These are phyloP conservation scores for Manduca sexta DNA, from an alignment of 1,140 invertebrate species.

Conservation along the genomic window DNA sequence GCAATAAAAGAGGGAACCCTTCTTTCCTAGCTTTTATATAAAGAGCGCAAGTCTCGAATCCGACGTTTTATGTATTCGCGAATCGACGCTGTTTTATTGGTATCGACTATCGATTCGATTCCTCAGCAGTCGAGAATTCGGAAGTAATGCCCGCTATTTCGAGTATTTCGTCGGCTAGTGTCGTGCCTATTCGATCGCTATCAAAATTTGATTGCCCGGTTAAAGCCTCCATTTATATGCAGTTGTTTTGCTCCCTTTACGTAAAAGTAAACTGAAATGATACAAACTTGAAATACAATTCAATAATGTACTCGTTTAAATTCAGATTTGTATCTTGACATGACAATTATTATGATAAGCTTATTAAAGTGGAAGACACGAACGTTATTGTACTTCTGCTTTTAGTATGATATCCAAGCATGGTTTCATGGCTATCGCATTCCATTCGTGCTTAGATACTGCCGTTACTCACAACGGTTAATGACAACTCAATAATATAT, in stretches of 20 bases:
- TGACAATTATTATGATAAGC: not conserved
- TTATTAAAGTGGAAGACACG: too few species aligned
- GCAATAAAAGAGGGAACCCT: constrained; percentile 70
- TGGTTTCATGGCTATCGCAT: too few species aligned
- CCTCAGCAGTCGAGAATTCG: constrained; percentile 41
- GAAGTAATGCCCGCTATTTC: constrained; percentile 52
- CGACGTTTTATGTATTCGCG: constrained; percentile 68
- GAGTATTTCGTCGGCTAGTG: constrained; percentile 35
- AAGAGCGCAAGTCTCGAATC: constrained; percentile 62
- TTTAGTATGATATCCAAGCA: too few species aligned
- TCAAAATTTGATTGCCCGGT: constrained; percentile 46
- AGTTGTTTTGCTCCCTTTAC: constrained; percentile 18
- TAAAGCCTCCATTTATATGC: constrained; percentile 42
- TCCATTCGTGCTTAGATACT: too few species aligned
- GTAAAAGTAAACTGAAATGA: constrained; percentile 3
- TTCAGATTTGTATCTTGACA: not conserved
- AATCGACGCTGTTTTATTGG: constrained; percentile 66
- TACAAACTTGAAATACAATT: constrained; percentile 2
- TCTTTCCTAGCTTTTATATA: constrained; percentile 61
- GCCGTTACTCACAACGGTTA: too few species aligned
- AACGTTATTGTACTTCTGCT: too few species aligned
- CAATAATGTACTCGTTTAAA: not conserved
- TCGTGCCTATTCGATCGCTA: constrained; percentile 49
- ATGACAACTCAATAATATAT: too few species aligned
- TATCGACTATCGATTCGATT: constrained; percentile 62